Base-by-base conservation (phyloP, 2,113 vertebrate species). In the Accipiter cooperii region DNA sequence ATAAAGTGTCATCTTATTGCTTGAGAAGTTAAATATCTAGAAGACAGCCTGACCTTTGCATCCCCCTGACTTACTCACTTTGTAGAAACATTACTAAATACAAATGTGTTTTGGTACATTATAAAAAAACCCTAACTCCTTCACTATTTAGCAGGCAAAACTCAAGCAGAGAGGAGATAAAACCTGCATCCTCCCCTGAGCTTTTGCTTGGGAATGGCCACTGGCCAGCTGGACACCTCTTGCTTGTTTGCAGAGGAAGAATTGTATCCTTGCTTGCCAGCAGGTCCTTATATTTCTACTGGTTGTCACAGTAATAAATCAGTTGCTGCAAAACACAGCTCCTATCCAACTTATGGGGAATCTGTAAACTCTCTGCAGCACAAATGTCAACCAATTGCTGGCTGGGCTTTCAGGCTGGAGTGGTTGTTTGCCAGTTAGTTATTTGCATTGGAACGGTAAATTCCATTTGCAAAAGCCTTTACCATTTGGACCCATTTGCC, bases 261-360 rank as follows among this genome's bases (percentile, higher is more conserved):
- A 96, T 90, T 86, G 84, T 70, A 83, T 69, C 52, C 87, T 63
- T 84, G 60, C 74, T 83, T 93, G 95, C 90, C 96, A 95, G 82
- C 58, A 87, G 78, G 89, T 85, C 79, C 70, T 93, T 97, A 87
- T 96, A 87, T 95, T 96, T 96, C 96, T 81, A 78, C 79, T 78
- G 76, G 68, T 95, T 96, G 93, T 97, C 95, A 97, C 90, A 92
- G 87, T 79, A 97, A 96, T 94, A 96, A 94, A 97, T 97, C 95
- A 96, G 83, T 86, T 96, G 66, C 89, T 96, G 63, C 87, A 95
- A 97, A 95, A 96, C 87, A 93, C 47, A 91, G 57, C 85, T 95
- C 91, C 94, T 87, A 17, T 95, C 87, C 84, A 88, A 20, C 81
- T 91, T 42, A 0, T 68, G 51, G 92, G 94, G 95, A 95, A 96